Conservation (phyloP, 2,888 invertebrate species). For the Drosophila merina region DNA sequence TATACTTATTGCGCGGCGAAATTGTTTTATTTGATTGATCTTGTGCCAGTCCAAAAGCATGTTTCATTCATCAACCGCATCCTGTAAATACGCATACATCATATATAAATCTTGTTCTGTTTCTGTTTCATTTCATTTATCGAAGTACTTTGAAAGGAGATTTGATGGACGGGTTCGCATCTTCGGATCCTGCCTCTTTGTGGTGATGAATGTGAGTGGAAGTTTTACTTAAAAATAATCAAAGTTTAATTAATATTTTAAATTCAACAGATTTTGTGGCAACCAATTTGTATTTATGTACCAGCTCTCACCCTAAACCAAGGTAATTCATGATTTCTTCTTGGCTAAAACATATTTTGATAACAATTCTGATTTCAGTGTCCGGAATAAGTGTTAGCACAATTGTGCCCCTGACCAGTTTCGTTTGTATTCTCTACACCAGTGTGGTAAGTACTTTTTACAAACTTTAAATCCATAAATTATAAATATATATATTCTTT, state of each 20-base stretch:
- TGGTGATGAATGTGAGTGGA: slow-evolving; percentile 87
- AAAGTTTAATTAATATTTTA: not conserved
- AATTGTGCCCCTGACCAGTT: slow-evolving; percentile 91
- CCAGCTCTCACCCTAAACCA: slow-evolving; percentile 91
- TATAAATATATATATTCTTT: not conserved
- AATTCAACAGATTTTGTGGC: slow-evolving; percentile 69
- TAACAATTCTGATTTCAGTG: slow-evolving; percentile 51
- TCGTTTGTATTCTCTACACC: slow-evolving; percentile 93
- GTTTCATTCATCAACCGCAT: slow-evolving; percentile 9
- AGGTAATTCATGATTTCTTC: slow-evolving; percentile 84
- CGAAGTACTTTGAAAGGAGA: slow-evolving; percentile 88
- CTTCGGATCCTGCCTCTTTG: slow-evolving; percentile 88
- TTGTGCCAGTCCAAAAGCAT: slow-evolving; percentile 1
- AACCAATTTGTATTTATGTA: slow-evolving; percentile 86
- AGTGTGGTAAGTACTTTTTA: slow-evolving; percentile 88
- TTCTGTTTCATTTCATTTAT: slow-evolving; percentile 56
- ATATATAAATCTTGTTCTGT: slow-evolving; percentile 7
- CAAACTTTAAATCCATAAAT: too few species aligned
- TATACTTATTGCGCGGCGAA: not conserved
- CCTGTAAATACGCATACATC: slow-evolving; percentile 26
- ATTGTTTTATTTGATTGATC: slow-evolving; percentile 15
- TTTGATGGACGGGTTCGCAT: slow-evolving; percentile 88
- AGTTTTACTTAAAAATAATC: too few species aligned
- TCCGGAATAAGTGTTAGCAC: slow-evolving; percentile 90
- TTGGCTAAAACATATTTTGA: not conserved